phyloP scores from a whole-genome alignment of 92 coral and sea anemone species.

The Bergia puertoricense region DNA sequence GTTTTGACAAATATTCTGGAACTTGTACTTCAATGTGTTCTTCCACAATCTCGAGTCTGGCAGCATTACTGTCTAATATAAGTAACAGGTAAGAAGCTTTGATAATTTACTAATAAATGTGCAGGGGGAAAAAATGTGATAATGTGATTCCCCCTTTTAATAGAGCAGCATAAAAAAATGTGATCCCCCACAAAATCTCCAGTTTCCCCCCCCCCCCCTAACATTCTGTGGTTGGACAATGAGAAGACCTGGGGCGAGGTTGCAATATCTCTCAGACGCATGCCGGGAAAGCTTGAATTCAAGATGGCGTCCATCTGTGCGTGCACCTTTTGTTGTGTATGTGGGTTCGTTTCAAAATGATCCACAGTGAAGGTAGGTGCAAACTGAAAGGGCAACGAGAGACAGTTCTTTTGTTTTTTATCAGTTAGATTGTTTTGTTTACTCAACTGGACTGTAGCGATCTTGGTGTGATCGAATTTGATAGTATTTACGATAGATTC shows the following conservation, averaged over 20 bases:
- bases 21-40: too few species aligned
- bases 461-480: background rate
- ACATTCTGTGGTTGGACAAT: too few species aligned
- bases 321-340: constrained; percentile 35
- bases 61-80: too few species aligned
- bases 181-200: too few species aligned
- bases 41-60: too few species aligned
- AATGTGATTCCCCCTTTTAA: too few species aligned
- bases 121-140: too few species aligned
- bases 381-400: background rate
- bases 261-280: background rate
- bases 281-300: constrained; percentile 42
- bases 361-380: constrained; percentile 9
- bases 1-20: too few species aligned
- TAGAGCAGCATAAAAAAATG: too few species aligned
- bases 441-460: background rate
- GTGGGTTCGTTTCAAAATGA: background rate
- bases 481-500: background rate
- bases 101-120: too few species aligned
- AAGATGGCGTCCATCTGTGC: constrained; percentile 37
- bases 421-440: background rate
- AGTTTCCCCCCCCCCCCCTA: too few species aligned
- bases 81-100: too few species aligned
- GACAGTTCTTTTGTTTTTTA: background rate
- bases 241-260: background rate